Evolutionary conservation across 2,888 invertebrate genomes (phyloP), one percentile per base, ranked within the genome.

Genomic region (Microplitis deprimator): DNA sequence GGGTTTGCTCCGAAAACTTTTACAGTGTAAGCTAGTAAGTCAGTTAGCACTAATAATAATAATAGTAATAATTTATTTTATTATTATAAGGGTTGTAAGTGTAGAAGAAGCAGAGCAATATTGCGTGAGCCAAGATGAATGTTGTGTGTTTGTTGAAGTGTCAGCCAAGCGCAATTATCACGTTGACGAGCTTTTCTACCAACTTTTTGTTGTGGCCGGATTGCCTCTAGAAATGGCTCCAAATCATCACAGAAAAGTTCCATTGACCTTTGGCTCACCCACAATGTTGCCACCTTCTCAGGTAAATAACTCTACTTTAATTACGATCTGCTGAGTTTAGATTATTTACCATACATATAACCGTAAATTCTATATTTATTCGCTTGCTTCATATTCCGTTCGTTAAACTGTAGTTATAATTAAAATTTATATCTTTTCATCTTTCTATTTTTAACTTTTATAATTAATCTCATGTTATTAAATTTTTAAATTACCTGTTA

Each of bases 211-310:
- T 75, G 93, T 95, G 69, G 95, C 96, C 40, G 95, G 95, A 87
- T 90, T 97, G 77, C 96, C 96, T 0, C 90, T 95, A 84, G 96
- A 97, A 91, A 97, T 97, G 96, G 96, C 96, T 20, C 96, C 96
- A 0, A 96, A 96, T 85, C 94, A 96, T 87, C 96, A 96, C 89
- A 94, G 96, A 85, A 92, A 95, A 78, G 94, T 96, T 65, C 91
- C 91, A 2, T 87, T 87, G 13, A 94, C 93, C 7, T 95, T 95
- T 81, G 93, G 95, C 5, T 94, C 95, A 76, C 95, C 95, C 0
- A 95, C 94, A 81, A 95, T 95, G 7, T 87, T 95, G 81, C 94
- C 94, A 1, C 94, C 94, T 0, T 93, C 87, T 38, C 87, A 87
- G 85, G 87, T 87, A 80, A 67, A n/a, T 62, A 59, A 59, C 16